These are phyloP conservation scores for Sceloporus undulatus DNA, from an alignment of 2,113 vertebrate species.

Conservation along the genomic window DNA sequence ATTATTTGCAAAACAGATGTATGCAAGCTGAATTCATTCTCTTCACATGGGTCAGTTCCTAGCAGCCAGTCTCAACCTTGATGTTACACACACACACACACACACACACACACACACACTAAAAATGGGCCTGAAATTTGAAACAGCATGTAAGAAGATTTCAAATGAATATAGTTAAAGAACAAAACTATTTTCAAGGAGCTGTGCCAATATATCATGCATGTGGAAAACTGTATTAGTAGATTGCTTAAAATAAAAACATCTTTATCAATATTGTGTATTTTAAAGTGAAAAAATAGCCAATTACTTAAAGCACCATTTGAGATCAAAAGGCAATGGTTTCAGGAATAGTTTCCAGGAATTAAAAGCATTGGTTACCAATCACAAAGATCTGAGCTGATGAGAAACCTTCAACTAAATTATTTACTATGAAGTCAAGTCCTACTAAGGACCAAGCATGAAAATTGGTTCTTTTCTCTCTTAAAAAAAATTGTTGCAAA, in stretches of 20 bases:
- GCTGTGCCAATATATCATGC: background rate
- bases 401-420: background rate
- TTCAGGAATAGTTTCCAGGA: background rate
- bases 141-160: background rate
- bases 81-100: background rate
- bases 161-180: background rate
- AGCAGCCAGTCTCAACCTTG: background rate
- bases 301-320: background rate
- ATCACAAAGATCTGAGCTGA: background rate
- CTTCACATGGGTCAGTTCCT: background rate
- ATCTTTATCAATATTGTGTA: background rate
- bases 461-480: background rate
- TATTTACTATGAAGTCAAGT: background rate
- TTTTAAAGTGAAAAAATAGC: background rate
- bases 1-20: background rate
- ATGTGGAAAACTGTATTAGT: background rate
- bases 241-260: background rate
- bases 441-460: background rate
- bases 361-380: conserved; percentile 6
- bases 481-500: background rate
- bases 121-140: background rate
- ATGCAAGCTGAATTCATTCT: background rate
- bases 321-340: background rate
- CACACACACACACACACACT: too few species aligned
- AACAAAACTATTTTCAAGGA: background rate